Percentiles rank a stretch among this genome's conserved stretches.
phyloP scores from a whole-genome alignment of 2,888 invertebrate genomes.

The Priocnemis perturbator region DNA sequence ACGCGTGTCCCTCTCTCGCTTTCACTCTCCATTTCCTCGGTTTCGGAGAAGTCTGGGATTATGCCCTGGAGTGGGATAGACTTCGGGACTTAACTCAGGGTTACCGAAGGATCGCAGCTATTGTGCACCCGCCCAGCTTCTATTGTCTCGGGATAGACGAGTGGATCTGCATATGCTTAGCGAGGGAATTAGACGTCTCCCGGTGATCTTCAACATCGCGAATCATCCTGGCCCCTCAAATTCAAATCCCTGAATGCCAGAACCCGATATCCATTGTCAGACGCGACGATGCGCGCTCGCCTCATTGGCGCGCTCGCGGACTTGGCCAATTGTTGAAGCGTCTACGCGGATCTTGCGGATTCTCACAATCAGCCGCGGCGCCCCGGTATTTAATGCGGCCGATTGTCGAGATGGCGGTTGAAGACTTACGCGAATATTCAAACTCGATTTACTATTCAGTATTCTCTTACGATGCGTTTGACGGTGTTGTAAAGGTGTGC shows the following conservation, averaged over 20 bases:
- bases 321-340: no score
- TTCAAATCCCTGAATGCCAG: constrained; percentile 48
- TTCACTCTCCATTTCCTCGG: constrained; percentile 56
- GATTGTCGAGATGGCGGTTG: no score
- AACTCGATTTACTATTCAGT: no score
- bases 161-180: constrained; percentile 76
- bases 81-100: constrained; percentile 74
- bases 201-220: constrained; percentile 58
- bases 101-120: constrained; percentile 75
- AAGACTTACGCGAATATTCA: no score
- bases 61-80: constrained; percentile 72
- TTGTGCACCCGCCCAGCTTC: constrained; percentile 70
- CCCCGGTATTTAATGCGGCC: neutral
- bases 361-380: no score
- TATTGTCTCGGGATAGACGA: constrained; percentile 74
- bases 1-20: constrained; percentile 11
- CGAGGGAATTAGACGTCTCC: constrained; percentile 69
- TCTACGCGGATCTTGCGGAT: no score
- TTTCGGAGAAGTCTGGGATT: constrained; percentile 73
- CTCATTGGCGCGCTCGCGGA: no score
- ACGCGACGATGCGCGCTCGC: neutral
- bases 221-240: constrained; percentile 56
- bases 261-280: constrained; percentile 52
- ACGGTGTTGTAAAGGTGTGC: no score
- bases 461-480: neutral